Evolutionary conservation across 2,113 vertebrate genomes (phyloP).

Genomic region (Pungitius pungitius): DNA sequence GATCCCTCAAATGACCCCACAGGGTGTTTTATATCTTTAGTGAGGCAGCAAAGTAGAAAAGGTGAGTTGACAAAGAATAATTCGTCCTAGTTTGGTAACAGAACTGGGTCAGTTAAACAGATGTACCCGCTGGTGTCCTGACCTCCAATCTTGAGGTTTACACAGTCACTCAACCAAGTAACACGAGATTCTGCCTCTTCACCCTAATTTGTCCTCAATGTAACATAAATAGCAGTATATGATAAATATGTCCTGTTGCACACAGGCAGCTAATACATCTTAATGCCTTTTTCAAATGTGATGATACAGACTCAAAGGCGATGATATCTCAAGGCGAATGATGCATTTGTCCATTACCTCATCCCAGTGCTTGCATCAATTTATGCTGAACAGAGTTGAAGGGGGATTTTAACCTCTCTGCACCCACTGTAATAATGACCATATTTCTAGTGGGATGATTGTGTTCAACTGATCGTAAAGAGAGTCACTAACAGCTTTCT

Average conservation of each 20-base stretch:
- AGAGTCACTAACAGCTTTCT: constrained; percentile 80
- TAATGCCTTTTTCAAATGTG: constrained; percentile 57
- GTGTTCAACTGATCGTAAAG: constrained; percentile 70
- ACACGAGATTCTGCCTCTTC: constrained; percentile 5
- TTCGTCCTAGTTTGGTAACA: constrained; percentile 31
- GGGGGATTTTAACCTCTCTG: constrained; percentile 72
- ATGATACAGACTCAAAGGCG: constrained; percentile 53
- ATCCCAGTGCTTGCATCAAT: constrained; percentile 61
- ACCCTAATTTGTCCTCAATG: constrained; percentile 18
- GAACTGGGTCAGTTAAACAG: constrained; percentile 34
- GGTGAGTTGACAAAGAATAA: constrained; percentile 8
- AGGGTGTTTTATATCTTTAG: constrained; percentile 30
- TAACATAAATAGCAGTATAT: constrained; percentile 36
- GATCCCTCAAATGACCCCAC: constrained; percentile 37
- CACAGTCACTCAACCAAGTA: constrained; percentile 9
- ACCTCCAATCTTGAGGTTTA: constrained; percentile 26
- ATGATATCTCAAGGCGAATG: constrained; percentile 64
- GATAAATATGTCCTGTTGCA: constrained; percentile 33
- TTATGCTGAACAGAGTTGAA: constrained; percentile 71
- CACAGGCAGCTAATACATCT: constrained; percentile 43
- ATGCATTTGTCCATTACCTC: constrained; percentile 72
- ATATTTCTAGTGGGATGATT: constrained; percentile 74
- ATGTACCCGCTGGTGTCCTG: constrained; percentile 16
- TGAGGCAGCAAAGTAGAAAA: constrained; percentile 22
- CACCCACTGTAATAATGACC: constrained; percentile 72